These are phyloP conservation scores for Therioaphis trifolii DNA, from an alignment of 2,888 invertebrate genomes.

Conservation along the genomic window DNA sequence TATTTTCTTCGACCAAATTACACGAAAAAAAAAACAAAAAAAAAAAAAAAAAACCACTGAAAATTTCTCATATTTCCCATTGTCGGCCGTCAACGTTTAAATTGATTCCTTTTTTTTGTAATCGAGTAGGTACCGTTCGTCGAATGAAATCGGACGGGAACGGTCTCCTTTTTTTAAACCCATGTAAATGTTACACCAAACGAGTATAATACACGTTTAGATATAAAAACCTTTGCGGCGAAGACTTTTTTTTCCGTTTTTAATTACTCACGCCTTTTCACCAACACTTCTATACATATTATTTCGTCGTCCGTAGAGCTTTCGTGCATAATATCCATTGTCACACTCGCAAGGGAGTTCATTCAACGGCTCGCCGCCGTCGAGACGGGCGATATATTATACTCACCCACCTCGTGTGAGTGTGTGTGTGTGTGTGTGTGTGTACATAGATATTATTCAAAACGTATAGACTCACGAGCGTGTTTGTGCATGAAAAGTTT, in stretches of 20 bases:
- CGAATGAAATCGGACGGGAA: too few relatives aligned
- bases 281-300: not conserved
- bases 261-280: not conserved
- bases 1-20: too few relatives aligned
- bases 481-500: conserved; percentile 43
- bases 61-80: too few relatives aligned
- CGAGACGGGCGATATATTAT: conserved; percentile 38
- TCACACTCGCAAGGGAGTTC: conserved; percentile 16
- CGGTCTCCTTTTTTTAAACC: too few relatives aligned
- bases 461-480: not conserved
- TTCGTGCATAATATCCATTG: conserved; percentile 6
- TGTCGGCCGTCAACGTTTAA: too few relatives aligned
- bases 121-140: too few relatives aligned
- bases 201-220: too few relatives aligned
- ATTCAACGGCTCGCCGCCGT: conserved; percentile 16
- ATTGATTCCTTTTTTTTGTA: too few relatives aligned
- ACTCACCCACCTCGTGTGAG: conserved; percentile 31
- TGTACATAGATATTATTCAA: not conserved
- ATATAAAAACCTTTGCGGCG: too few relatives aligned
- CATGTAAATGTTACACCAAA: too few relatives aligned
- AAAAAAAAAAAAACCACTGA: too few relatives aligned
- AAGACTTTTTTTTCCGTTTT: not conserved
- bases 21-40: too few relatives aligned
- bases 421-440: not conserved
- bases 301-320: not conserved